Conservation (phyloP, 2,888 invertebrate genomes). For the Aphidius colemani region DNA sequence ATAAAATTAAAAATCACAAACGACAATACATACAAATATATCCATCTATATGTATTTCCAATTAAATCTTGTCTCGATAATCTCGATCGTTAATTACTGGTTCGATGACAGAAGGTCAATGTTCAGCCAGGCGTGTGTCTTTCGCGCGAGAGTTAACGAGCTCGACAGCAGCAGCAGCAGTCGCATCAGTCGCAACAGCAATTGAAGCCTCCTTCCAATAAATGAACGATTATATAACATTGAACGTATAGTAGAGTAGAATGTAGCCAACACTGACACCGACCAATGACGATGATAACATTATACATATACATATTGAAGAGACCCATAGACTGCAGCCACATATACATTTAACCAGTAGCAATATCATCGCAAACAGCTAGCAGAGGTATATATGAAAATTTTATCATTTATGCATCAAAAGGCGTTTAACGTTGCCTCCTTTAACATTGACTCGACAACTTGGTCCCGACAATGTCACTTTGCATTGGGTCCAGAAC, state of each 20-base stretch:
- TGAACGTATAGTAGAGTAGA: background rate
- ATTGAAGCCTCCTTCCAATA: too few relatives aligned
- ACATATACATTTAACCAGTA: background rate
- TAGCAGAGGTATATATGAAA: too few relatives aligned
- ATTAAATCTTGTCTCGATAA: constrained; percentile 15
- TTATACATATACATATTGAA: constrained; percentile 5
- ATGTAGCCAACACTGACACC: background rate
- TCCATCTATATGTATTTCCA: constrained; percentile 9
- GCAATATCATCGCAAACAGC: background rate
- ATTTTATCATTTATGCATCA: too few relatives aligned
- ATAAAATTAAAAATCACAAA: constrained; percentile 7
- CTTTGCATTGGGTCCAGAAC: constrained; percentile 48
- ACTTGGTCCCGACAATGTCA: constrained; percentile 51
- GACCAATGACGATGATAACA: background rate
- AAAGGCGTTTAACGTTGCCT: too few relatives aligned
- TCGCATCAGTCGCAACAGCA: background rate
- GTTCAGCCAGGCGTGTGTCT: constrained; percentile 22
- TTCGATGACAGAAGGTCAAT: constrained; percentile 26
- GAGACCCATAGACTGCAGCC: too few relatives aligned
- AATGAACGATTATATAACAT: background rate
- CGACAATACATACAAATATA: background rate
- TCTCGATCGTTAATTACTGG: constrained; percentile 29
- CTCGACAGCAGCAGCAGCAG: background rate
- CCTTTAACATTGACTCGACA: constrained; percentile 21
- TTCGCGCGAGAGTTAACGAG: constrained; percentile 21